Evolutionary conservation across 2,888 invertebrate genomes (phyloP).

Genomic region (Dione juno): DNA sequence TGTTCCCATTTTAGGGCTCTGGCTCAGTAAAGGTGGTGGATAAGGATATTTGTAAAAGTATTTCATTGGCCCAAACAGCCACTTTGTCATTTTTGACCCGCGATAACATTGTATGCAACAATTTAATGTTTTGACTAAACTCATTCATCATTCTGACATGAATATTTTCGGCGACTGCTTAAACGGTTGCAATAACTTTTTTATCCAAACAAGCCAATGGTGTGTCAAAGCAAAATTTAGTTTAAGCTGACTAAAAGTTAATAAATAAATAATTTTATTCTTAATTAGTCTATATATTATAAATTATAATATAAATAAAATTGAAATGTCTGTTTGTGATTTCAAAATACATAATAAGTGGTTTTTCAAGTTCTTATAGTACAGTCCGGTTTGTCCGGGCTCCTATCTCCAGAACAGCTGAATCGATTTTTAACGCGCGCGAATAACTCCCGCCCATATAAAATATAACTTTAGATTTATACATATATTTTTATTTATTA

Average conservation of each 20-base stretch:
- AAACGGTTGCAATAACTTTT: neutral
- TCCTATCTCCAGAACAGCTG: too few species aligned
- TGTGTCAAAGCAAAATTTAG: neutral
- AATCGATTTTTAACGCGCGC: too few species aligned
- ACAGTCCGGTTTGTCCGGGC: too few species aligned
- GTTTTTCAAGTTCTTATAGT: too few species aligned
- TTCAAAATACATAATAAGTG: too few species aligned
- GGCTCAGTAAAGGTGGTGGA: slow-evolving; percentile 50
- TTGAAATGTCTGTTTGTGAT: too few species aligned
- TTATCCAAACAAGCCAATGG: neutral
- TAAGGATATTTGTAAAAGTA: slow-evolving; percentile 54
- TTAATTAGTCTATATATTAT: too few species aligned
- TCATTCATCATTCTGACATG: slow-evolving; percentile 12
- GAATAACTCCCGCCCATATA: too few species aligned
- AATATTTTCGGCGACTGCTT: slow-evolving; percentile 4
- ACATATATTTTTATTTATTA: too few species aligned
- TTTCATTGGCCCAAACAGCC: slow-evolving; percentile 28
- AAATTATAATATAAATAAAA: too few species aligned
- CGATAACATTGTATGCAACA: slow-evolving; percentile 17
- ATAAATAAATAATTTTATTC: too few species aligned
- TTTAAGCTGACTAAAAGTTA: neutral
- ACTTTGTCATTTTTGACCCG: slow-evolving; percentile 21
- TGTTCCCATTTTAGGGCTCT: slow-evolving; percentile 60
- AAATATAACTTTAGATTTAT: too few species aligned
- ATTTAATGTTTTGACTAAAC: slow-evolving; percentile 3